A percentile compares a stretch with the other conserved stretches of the same genome.
phyloP scores from a whole-genome alignment of 2,888 invertebrate species.

The Phengaris alcon region DNA sequence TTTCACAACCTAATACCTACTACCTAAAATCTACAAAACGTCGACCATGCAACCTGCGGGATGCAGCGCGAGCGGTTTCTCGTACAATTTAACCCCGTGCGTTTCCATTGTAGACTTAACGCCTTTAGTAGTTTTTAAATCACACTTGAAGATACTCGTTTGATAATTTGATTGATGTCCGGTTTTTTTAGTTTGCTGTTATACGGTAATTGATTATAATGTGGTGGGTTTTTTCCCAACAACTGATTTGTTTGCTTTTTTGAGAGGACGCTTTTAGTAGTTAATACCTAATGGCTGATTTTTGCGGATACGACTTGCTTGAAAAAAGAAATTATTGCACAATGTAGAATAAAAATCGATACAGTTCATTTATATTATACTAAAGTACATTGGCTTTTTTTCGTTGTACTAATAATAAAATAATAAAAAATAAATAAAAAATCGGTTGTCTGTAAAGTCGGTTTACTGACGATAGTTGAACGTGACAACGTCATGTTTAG shows the following conservation, averaged over 20 bases:
- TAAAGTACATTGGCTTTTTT: no score
- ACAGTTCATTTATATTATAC: no score
- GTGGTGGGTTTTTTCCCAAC: conserved; percentile 22
- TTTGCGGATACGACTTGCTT: not conserved
- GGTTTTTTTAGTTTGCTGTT: conserved; percentile 28
- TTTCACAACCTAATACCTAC: no score
- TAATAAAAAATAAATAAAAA: no score
- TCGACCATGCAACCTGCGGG: no score
- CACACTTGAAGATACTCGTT: conserved; percentile 34
- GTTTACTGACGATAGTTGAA: no score
- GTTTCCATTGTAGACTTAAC: conserved; percentile 51
- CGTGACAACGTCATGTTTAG: no score
- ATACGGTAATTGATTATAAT: conserved; percentile 30
- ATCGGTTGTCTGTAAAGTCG: no score
- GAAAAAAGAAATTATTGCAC: not conserved
- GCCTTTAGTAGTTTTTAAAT: conserved; percentile 40
- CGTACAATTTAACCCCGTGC: conserved; percentile 22
- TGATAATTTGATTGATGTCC: conserved; percentile 52
- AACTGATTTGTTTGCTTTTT: conserved; percentile 16
- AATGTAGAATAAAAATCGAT: not conserved
- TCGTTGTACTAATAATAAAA: no score
- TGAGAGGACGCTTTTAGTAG: conserved; percentile 6
- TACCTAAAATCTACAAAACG: no score
- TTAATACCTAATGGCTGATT: conserved; percentile 6
- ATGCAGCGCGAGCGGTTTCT: not conserved